Base-by-base conservation (phyloP, 2,888 invertebrate species). In the Mythimna pallens region DNA sequence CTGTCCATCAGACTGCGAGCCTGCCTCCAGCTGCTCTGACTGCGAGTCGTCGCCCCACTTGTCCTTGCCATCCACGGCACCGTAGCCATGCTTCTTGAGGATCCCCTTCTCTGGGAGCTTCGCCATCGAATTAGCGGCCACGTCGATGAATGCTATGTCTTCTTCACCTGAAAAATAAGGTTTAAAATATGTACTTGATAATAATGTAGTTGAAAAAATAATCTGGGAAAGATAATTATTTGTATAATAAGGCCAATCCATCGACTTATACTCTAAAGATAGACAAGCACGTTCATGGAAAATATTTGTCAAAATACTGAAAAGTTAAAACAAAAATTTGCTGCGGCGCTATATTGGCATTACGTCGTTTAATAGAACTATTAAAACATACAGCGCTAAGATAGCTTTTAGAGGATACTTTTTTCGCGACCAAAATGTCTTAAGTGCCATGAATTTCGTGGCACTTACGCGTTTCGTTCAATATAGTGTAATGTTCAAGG, bases 91-190 rank as follows among this genome's bases (percentile, higher is more conserved):
- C 95, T 98, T 99, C 97, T 99, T 99, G 91, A 99, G 97, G 92
- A 99, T 99, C 76, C 99, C 99, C 95, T 99, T 99, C 96, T 99
- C 98, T 88, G 98, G 98, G 85, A 98, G 96, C 93, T 98, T 98
- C 76, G 97, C 96, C 92, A 98, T 97, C 89, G 97, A 98, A 95
- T 98, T 98, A 78, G 97, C 97, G 83, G 97, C 97, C 70, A 98
- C 97, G 94, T 98, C 98, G 92, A 98, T 98, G 95, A 98, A 98
- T 73, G 98, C 98, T 88, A 98, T 98, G 92, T 98, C 98, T 94
- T 98, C 98, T 94, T 98, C 97, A 68, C 97, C 97, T 97, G 95
- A 81, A 96, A 95, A 69, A 71, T 61, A 0, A 57, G 3, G 10
- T 43, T 22, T 14, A 22, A 50, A 65, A 67, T 3, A 14, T 67